Evolutionary conservation across 2,113 vertebrate species (phyloP).

Genomic region (Mastomys natalensis): DNA sequence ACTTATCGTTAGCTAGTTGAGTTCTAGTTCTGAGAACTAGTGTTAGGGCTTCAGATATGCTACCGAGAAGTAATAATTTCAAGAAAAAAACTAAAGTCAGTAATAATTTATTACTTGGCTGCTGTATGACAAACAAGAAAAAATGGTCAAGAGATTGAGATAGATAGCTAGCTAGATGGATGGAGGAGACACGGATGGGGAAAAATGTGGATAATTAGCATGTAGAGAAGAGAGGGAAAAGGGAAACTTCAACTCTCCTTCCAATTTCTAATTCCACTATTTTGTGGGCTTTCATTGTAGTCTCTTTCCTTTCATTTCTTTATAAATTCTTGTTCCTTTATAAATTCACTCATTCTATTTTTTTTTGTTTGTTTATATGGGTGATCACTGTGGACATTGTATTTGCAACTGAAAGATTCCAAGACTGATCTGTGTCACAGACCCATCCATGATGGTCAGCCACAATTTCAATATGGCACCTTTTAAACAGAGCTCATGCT

Average conservation of each 20-base stretch:
- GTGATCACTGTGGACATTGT: not conserved
- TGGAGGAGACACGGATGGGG: not conserved
- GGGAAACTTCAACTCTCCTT: not conserved
- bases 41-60: not conserved
- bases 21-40: not conserved
- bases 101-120: not conserved
- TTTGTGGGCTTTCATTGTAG: not conserved
- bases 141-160: not conserved
- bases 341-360: not conserved
- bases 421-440: not conserved
- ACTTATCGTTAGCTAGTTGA: not conserved
- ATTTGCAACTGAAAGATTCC: not conserved
- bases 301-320: not conserved
- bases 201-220: not conserved
- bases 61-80: not conserved
- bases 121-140: not conserved
- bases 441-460: not conserved
- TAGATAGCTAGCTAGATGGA: not conserved
- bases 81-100: not conserved
- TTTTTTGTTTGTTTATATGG: not conserved
- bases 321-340: not conserved
- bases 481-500: not conserved
- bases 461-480: conserved; percentile 21
- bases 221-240: not conserved
- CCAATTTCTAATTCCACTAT: not conserved